These are phyloP conservation scores for Nannoperca obscura DNA, from an alignment of 2,797 vertebrate genomes.

Conservation along the genomic window DNA sequence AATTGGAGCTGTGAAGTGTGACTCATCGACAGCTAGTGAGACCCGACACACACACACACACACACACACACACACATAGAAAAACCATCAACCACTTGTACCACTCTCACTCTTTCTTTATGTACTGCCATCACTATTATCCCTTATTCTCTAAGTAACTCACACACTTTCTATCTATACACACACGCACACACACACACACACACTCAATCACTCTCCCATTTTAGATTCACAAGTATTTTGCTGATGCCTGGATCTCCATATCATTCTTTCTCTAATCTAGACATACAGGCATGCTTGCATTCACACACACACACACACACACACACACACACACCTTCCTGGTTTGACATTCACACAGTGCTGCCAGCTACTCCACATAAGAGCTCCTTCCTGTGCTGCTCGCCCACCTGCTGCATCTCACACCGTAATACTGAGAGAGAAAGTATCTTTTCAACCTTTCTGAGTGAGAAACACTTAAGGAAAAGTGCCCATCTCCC, in stretches of 20 bases:
- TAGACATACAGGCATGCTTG: not conserved
- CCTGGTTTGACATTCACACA: constrained; percentile 64
- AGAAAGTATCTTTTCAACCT: constrained; percentile 64
- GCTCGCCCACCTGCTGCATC: constrained; percentile 67
- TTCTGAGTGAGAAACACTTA: constrained; percentile 55
- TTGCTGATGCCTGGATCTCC: not conserved
- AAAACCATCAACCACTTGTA: constrained; percentile 42
- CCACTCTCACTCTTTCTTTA: constrained; percentile 14
- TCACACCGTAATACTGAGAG: not conserved
- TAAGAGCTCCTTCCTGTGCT: constrained; percentile 63
- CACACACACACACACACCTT: constrained; percentile 9
- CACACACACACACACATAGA: constrained; percentile 30
- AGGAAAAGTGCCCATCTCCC: constrained; percentile 27
- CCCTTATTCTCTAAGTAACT: constrained; percentile 25
- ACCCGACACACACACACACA: constrained; percentile 36
- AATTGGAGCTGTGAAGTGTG: constrained; percentile 70
- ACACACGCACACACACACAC: constrained; percentile 9
- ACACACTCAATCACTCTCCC: not conserved
- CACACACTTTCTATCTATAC: constrained; percentile 6
- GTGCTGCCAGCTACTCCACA: constrained; percentile 40
- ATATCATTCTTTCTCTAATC: constrained; percentile 9
- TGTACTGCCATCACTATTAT: constrained; percentile 11
- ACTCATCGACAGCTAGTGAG: constrained; percentile 59
- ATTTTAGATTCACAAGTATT: constrained; percentile 6
- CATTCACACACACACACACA: constrained; percentile 2